Base-by-base conservation (phyloP, 2,797 vertebrate species). In the Channallabes apus region DNA sequence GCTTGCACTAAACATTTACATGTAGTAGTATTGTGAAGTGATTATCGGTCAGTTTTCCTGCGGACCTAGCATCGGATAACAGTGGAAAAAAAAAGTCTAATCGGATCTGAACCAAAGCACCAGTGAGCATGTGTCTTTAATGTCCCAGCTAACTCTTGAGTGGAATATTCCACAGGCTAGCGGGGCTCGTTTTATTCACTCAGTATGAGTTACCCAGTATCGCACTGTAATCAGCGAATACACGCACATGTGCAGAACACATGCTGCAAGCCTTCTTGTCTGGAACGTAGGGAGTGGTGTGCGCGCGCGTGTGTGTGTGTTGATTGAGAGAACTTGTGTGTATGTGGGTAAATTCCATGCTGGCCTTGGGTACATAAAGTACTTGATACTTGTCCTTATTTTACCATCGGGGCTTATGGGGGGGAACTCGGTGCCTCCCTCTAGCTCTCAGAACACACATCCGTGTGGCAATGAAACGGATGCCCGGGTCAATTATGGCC, bases 221-320 rank as follows among this genome's bases (percentile, higher is more conserved):
- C 68, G 54, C 72, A 76, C 82, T 73, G 62, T 65, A 72, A 84
- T 86, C 81, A 84, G 73, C 59, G 85, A 86, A 82, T 29, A 79
- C 62, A 59, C 9, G 29, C 82, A 89, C 88, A 89, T 89, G 85
- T 87, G 85, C 78, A 17, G 85, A 86, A 84, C 88, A 89, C 81
- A 85, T 89, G 86, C 67, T 76, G 82, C 9, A 71, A 41, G 54
- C 72, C 83, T 83, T 35, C 78, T 81, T 80, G 83, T 87, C 87
- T 88, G 54, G 46, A 84, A 77, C 29, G 6, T 51, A 80, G 67
- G 64, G 81, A 85, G 76, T 82, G 85, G 82, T 67, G 54, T 51
- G 77, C 41, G 72, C 77, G 58, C 27, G 67, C 32, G 67, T 71
- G 68, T 24, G 71, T 67, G 64, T 67, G 64, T 65, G n/a, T 73